A percentile compares a stretch with the other conserved stretches of the same genome.
phyloP scores from a whole-genome alignment of 2,888 invertebrate genomes.

The Orchesellides sinensis region DNA sequence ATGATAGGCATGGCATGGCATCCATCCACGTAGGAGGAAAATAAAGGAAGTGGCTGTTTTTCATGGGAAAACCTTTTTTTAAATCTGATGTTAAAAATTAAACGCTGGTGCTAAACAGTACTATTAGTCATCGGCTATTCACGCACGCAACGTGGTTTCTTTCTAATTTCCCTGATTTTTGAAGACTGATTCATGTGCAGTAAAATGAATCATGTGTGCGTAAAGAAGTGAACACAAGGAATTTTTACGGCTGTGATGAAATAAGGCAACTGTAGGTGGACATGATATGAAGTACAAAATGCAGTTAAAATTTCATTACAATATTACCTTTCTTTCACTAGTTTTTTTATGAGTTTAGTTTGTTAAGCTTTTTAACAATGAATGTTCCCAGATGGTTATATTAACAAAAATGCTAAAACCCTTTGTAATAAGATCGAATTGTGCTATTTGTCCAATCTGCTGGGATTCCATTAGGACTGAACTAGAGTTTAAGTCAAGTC shows the following conservation, averaged over 20 bases:
- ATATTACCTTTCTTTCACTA: too few species aligned
- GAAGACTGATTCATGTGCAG: constrained; percentile 3
- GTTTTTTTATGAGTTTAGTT: too few species aligned
- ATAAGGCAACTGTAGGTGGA: neutral
- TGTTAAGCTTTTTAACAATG: too few species aligned
- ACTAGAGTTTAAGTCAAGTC: too few species aligned
- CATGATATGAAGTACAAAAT: neutral
- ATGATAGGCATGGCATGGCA: neutral
- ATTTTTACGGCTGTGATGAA: neutral
- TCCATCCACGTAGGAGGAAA: constrained; percentile 25
- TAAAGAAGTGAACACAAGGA: neutral
- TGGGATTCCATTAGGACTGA: too few species aligned
- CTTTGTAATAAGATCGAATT: too few species aligned
- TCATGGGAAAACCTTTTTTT: neutral
- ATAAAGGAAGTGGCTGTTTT: constrained; percentile 52
- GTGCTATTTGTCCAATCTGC: too few species aligned
- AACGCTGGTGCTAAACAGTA: too few species aligned
- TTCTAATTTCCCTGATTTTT: constrained; percentile 21
- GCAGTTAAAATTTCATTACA: neutral
- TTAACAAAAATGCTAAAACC: too few species aligned
- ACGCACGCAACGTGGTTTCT: constrained; percentile 25
- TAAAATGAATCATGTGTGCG: constrained; percentile 32
- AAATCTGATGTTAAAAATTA: too few species aligned
- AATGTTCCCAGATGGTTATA: too few species aligned
- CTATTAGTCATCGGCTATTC: neutral